phyloP scores from a whole-genome alignment of 2,888 invertebrate species.

The Drosophila melanosoma region DNA sequence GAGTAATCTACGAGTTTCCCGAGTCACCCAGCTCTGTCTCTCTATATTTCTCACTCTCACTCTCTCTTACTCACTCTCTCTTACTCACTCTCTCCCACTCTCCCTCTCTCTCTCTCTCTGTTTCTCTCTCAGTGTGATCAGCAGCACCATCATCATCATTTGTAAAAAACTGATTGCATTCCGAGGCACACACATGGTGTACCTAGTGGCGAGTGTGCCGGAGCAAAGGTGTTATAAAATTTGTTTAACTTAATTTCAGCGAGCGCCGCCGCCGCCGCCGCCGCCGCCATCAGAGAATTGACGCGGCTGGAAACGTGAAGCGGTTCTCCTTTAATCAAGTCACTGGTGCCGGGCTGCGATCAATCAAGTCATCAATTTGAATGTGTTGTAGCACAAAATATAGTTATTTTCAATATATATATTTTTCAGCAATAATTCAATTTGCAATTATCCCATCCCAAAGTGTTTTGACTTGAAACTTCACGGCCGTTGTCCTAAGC shows the following conservation, averaged over 20 bases:
- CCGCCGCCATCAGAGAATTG: slow-evolving; percentile 55
- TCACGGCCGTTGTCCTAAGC: slow-evolving; percentile 47
- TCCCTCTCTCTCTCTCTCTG: slow-evolving; percentile 2
- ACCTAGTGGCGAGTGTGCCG: slow-evolving; percentile 58
- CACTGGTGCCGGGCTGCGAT: slow-evolving; percentile 56
- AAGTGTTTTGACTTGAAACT: slow-evolving; percentile 76
- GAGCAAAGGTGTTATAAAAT: slow-evolving; percentile 83
- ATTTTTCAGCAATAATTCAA: slow-evolving; percentile 80
- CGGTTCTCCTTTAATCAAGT: slow-evolving; percentile 72
- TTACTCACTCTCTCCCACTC: slow-evolving; percentile 4
- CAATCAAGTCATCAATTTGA: slow-evolving; percentile 81
- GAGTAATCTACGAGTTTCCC: slow-evolving; percentile 64
- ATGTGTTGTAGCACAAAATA: slow-evolving; percentile 80
- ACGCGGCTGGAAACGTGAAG: slow-evolving; percentile 51
- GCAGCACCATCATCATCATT: slow-evolving; percentile 77
- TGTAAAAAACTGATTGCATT: slow-evolving; percentile 81
- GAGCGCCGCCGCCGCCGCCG: slow-evolving; percentile 77
- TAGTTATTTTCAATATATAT: slow-evolving; percentile 78
- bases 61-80: background rate
- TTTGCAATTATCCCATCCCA: slow-evolving; percentile 78
- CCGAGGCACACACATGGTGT: slow-evolving; percentile 49
- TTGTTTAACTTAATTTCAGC: slow-evolving; percentile 83
- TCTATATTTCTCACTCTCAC: background rate
- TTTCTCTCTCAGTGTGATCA: slow-evolving; percentile 14
- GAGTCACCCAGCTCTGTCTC: slow-evolving; percentile 3